A percentile compares a stretch with the other conserved stretches of the same genome.
Conservation (phyloP, 2,888 invertebrate species). For the Trissolcus japonicus region DNA sequence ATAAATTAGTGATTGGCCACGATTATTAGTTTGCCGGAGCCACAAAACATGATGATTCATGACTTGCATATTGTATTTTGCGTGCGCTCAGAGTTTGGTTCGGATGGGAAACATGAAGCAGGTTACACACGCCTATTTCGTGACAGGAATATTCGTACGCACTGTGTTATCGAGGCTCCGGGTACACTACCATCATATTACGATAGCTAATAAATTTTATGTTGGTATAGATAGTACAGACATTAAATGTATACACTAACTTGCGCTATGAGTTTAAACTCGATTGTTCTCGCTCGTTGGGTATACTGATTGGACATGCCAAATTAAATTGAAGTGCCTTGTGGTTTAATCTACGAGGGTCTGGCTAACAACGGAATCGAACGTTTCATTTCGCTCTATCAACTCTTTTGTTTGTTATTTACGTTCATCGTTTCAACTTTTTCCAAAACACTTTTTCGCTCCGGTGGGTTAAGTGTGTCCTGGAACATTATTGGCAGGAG, state of each 20-base stretch:
- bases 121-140: conserved; percentile 62
- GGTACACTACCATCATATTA: conserved; percentile 71
- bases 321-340: conserved; percentile 33
- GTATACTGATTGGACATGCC: conserved; percentile 38
- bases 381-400: too few relatives aligned
- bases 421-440: conserved; percentile 58
- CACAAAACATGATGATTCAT: conserved; percentile 70
- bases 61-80: conserved; percentile 72
- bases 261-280: conserved; percentile 15
- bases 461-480: conserved; percentile 33
- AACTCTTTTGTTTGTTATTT: conserved; percentile 5
- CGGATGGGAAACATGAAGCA: conserved; percentile 71
- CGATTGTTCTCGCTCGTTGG: conserved; percentile 17
- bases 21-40: conserved; percentile 68
- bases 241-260: conserved; percentile 43
- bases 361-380: conserved; percentile 33
- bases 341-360: conserved; percentile 16
- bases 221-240: conserved; percentile 26
- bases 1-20: conserved; percentile 70
- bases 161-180: conserved; percentile 65
- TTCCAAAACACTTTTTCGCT: conserved; percentile 66
- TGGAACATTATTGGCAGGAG: conserved; percentile 71
- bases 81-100: conserved; percentile 68
- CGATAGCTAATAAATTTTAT: conserved; percentile 69
- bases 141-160: conserved; percentile 74